A percentile compares a stretch with the other conserved stretches of the same genome.
Evolutionary conservation across 1,140 invertebrate species (phyloP).

Genomic region (Hypothenemus hampei): DNA sequence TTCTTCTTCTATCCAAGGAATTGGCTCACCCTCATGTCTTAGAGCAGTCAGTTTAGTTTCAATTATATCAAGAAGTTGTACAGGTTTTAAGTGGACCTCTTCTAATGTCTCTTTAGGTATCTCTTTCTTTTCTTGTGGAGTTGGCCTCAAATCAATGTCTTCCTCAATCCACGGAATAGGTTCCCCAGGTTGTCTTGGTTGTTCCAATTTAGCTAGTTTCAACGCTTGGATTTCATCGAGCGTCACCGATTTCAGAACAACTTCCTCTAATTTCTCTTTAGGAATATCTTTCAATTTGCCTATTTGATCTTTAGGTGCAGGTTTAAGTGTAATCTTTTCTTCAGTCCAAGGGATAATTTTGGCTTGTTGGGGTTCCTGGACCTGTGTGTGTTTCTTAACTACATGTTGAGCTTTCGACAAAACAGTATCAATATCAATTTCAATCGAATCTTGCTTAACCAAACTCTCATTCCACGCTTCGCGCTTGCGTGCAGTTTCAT

Average conservation of each 20-base stretch:
- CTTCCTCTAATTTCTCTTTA: conserved; percentile 33
- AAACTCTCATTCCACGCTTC: conserved; percentile 1
- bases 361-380: conserved; percentile 17
- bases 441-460: conserved; percentile 17
- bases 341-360: conserved; percentile 33
- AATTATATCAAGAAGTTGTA: conserved; percentile 27
- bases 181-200: conserved; percentile 28
- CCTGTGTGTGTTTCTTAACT: neutral
- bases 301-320: conserved; percentile 36
- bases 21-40: conserved; percentile 17
- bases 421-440: conserved; percentile 24
- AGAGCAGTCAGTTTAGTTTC: conserved; percentile 25
- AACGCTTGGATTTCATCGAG: conserved; percentile 21
- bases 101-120: conserved; percentile 43
- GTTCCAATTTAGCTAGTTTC: conserved; percentile 22
- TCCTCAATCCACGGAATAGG: conserved; percentile 47
- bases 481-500: conserved; percentile 7
- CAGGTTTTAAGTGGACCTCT: conserved; percentile 34
- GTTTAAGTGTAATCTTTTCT: conserved; percentile 34
- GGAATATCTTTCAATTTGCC: conserved; percentile 27
- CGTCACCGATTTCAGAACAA: conserved; percentile 12
- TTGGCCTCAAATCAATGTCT: conserved; percentile 45
- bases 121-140: conserved; percentile 43
- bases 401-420: conserved; percentile 8
- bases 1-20: conserved; percentile 47